Percentiles rank a stretch among this genome's conserved stretches.
phyloP scores from a whole-genome alignment of 2,888 invertebrate genomes.

The Achlya flavicornis region DNA sequence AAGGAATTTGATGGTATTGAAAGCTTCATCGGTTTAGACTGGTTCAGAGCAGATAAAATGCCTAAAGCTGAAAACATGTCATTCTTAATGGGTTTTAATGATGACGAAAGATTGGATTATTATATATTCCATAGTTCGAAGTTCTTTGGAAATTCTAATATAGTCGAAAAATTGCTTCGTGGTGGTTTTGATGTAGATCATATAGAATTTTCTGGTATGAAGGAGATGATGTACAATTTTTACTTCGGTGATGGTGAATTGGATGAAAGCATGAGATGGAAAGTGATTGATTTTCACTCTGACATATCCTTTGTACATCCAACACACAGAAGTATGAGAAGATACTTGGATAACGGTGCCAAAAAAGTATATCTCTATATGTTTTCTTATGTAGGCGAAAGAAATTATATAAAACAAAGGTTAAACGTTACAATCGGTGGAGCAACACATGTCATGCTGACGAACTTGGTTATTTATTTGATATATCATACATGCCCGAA shows the following conservation, averaged over 20 bases:
- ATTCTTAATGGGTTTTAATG: no score
- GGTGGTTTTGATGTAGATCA: constrained; percentile 31
- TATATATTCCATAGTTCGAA: no score
- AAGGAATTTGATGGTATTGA: no score
- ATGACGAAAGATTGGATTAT: no score
- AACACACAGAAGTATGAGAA: constrained; percentile 34
- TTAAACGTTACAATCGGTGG: constrained; percentile 35
- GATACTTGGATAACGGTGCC: constrained; percentile 34
- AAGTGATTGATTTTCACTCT: constrained; percentile 39
- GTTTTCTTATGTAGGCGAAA: constrained; percentile 47
- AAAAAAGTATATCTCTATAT: constrained; percentile 41
- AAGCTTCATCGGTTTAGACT: no score
- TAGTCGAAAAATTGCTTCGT: constrained; percentile 19
- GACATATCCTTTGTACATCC: constrained; percentile 46
- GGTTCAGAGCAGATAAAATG: no score
- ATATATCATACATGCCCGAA: constrained; percentile 27
- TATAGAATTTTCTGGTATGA: constrained; percentile 29
- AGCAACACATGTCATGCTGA: constrained; percentile 51
- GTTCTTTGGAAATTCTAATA: background rate
- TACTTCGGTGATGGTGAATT: constrained; percentile 43
- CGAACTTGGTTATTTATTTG: constrained; percentile 52
- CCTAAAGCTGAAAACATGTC: no score
- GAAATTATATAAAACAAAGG: constrained; percentile 22
- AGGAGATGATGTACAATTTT: constrained; percentile 31
- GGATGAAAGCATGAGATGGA: constrained; percentile 20